phyloP scores from a whole-genome alignment of 2,113 vertebrate species.

The Lophotis ruficrista region DNA sequence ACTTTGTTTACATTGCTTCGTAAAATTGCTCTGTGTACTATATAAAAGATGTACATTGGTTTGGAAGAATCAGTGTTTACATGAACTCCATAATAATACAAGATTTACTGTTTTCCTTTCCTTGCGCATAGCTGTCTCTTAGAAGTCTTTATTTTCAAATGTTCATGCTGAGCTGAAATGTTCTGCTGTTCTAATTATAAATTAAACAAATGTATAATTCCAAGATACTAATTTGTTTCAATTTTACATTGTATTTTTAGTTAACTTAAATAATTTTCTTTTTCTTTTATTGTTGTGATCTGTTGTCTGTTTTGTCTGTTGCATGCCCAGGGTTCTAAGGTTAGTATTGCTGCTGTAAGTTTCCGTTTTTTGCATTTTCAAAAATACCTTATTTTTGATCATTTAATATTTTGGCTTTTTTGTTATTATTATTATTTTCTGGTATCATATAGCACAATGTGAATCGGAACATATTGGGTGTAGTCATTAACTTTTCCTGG shows the following conservation, averaged over 20 bases:
- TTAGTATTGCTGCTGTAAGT: slow-evolving; percentile 95
- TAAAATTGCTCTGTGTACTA: not conserved
- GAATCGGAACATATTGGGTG: not conserved
- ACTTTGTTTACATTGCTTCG: not conserved
- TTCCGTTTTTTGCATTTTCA: slow-evolving; percentile 80
- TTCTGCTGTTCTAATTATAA: slow-evolving; percentile 40
- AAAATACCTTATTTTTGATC: slow-evolving; percentile 71
- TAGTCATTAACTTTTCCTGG: not conserved
- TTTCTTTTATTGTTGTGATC: slow-evolving; percentile 83
- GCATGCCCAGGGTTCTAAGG: slow-evolving; percentile 98
- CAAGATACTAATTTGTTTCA: slow-evolving; percentile 72
- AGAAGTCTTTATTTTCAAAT: slow-evolving; percentile 10
- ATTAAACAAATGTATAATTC: slow-evolving; percentile 64
- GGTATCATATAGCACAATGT: not conserved
- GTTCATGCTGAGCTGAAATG: not conserved
- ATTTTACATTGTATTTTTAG: slow-evolving; percentile 79
- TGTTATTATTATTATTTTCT: slow-evolving; percentile 49
- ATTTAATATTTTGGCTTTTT: slow-evolving; percentile 59
- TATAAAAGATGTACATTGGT: not conserved
- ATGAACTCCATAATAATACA: not conserved
- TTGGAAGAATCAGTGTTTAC: slow-evolving; percentile 2
- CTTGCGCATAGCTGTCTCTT: slow-evolving; percentile 30
- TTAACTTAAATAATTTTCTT: slow-evolving; percentile 87
- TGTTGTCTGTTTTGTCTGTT: slow-evolving; percentile 88
- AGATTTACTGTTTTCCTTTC: slow-evolving; percentile 31